Percentiles rank a stretch among this genome's conserved stretches.
Evolutionary conservation across 2,888 invertebrate species (phyloP).

Genomic region (Bhutanitis thaidina): DNA sequence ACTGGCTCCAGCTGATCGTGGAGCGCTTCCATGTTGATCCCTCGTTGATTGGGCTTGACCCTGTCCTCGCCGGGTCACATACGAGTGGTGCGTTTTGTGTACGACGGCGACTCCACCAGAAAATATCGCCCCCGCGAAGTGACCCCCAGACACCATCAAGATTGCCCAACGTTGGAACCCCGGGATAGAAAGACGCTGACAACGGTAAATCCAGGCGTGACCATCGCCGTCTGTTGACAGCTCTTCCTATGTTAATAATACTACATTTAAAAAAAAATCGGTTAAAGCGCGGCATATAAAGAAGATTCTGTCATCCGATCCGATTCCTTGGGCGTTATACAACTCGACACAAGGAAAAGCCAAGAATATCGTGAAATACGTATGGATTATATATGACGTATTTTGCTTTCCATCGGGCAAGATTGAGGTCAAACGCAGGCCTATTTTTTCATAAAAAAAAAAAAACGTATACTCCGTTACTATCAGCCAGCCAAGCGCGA

Average conservation of each 20-base stretch:
- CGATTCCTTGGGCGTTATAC: no score
- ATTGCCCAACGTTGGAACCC: slow-evolving; percentile 83
- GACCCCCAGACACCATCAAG: slow-evolving; percentile 90
- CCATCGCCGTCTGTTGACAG: slow-evolving; percentile 70
- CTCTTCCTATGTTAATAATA: slow-evolving; percentile 56
- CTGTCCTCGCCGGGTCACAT: slow-evolving; percentile 90
- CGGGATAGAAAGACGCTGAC: slow-evolving; percentile 51
- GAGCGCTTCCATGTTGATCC: slow-evolving; percentile 82
- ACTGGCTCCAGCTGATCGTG: slow-evolving; percentile 90
- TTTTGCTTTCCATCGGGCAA: no score
- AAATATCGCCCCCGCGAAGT: slow-evolving; percentile 66
- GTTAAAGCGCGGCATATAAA: no score
- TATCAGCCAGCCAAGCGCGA: no score
- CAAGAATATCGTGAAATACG: no score
- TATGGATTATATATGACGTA: no score
- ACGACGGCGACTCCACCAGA: slow-evolving; percentile 65
- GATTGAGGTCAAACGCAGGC: no score
- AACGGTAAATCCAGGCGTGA: slow-evolving; percentile 58
- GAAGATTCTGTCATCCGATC: no score
- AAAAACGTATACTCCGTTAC: no score
- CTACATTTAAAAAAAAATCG: no score
- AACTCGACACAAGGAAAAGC: no score
- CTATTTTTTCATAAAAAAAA: no score
- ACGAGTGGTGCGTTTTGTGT: slow-evolving; percentile 93
- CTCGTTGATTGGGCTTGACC: slow-evolving; percentile 86